Percentiles rank a stretch among this genome's conserved stretches.
These are phyloP conservation scores for Salvelinus namaycush DNA, from an alignment of 2,113 vertebrate genomes.

Conservation along the genomic window DNA sequence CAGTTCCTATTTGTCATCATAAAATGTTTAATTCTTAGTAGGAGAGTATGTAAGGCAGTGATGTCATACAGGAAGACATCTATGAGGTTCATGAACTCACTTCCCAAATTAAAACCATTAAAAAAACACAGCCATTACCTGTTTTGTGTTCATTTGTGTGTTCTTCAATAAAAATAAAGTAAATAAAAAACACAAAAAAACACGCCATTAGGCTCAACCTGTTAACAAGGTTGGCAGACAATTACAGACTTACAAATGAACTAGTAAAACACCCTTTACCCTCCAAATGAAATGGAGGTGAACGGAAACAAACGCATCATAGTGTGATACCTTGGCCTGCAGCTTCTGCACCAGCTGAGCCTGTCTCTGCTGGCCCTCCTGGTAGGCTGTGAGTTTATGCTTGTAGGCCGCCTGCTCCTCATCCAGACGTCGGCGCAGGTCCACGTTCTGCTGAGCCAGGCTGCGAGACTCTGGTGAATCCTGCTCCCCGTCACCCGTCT, in stretches of 20 bases:
- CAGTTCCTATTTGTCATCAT: neutral
- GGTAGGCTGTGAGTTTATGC: constrained; percentile 93
- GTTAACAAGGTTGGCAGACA: too few species aligned
- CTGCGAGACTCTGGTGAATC: constrained; percentile 74
- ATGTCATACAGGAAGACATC: neutral
- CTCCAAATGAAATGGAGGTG: neutral
- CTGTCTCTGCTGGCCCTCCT: constrained; percentile 97
- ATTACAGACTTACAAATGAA: neutral
- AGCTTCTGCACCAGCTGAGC: constrained; percentile 95
- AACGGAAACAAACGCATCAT: neutral
- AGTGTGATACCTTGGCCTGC: constrained; percentile 84
- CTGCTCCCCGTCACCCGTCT: constrained; percentile 72
- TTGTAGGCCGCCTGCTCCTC: constrained; percentile 93
- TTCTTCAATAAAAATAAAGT: too few species aligned
- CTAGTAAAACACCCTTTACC: neutral
- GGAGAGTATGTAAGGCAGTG: neutral
- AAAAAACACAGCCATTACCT: too few species aligned
- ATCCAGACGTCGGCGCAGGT: constrained; percentile 88
- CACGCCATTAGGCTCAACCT: too few species aligned
- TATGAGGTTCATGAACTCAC: too few species aligned
- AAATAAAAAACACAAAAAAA: too few species aligned
- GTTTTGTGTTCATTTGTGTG: too few species aligned
- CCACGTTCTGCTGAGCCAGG: constrained; percentile 87
- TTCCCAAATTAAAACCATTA: too few species aligned
- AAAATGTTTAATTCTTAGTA: too few species aligned